Conservation (phyloP, 2,888 invertebrate species). For the Automeris io region DNA sequence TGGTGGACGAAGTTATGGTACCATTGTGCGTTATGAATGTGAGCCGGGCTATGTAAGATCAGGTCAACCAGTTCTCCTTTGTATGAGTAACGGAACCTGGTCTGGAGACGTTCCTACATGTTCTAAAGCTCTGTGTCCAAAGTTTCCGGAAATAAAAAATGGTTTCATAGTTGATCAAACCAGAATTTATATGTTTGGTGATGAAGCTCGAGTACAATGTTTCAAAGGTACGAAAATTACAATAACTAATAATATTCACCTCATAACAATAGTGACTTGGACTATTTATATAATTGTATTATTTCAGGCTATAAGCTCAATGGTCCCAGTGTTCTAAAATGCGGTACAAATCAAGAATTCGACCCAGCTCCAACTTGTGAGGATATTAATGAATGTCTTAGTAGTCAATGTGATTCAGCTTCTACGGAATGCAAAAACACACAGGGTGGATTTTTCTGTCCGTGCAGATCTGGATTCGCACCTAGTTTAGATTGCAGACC, state of each 20-base stretch:
- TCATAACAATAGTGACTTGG: not conserved
- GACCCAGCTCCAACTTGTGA: slow-evolving; percentile 91
- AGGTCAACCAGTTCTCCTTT: slow-evolving; percentile 92
- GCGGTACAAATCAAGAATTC: slow-evolving; percentile 90
- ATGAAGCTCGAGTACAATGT: slow-evolving; percentile 94
- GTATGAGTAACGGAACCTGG: slow-evolving; percentile 98
- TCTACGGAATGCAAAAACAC: slow-evolving; percentile 94
- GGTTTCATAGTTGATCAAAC: slow-evolving; percentile 90
- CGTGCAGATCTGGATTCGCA: slow-evolving; percentile 89
- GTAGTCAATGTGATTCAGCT: slow-evolving; percentile 91
- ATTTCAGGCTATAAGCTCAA: slow-evolving; percentile 86
- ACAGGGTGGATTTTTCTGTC: slow-evolving; percentile 92
- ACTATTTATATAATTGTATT: slow-evolving; percentile 3
- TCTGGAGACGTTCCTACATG: slow-evolving; percentile 93
- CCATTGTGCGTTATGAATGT: slow-evolving; percentile 94
- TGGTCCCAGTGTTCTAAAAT: slow-evolving; percentile 88
- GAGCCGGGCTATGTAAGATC: slow-evolving; percentile 92
- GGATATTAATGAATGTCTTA: slow-evolving; percentile 93
- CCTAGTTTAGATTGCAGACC: slow-evolving; percentile 93
- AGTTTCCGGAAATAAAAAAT: slow-evolving; percentile 88
- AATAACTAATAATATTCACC: not conserved
- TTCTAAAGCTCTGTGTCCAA: slow-evolving; percentile 84
- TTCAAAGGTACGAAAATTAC: slow-evolving; percentile 78
- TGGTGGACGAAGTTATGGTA: slow-evolving; percentile 94
- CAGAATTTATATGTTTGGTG: slow-evolving; percentile 88